Conservation (phyloP, 2,888 invertebrate species). For the Cheilosia scutellata region DNA sequence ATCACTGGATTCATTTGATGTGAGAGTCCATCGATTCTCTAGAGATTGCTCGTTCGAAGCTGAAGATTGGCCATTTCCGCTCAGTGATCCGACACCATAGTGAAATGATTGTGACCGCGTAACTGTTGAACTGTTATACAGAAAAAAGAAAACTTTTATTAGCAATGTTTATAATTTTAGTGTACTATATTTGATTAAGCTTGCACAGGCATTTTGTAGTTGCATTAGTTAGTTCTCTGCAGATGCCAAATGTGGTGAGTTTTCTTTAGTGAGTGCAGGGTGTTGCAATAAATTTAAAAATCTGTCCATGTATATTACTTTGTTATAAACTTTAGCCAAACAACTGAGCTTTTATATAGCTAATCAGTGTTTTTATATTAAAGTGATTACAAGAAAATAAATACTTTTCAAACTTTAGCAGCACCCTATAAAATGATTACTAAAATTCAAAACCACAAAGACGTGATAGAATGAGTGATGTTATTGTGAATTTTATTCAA, state of each 20-base stretch:
- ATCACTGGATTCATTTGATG: constrained; percentile 78
- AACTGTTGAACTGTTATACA: constrained; percentile 84
- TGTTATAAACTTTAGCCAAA: not conserved
- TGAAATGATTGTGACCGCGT: constrained; percentile 87
- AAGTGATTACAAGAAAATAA: not conserved
- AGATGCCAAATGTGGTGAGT: constrained; percentile 36
- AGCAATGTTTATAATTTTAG: not conserved
- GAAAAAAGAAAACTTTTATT: constrained; percentile 33
- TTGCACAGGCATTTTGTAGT: constrained; percentile 62
- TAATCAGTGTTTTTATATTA: not conserved
- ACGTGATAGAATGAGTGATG: constrained; percentile 9
- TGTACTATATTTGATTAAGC: constrained; percentile 24
- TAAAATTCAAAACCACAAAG: constrained; percentile 15
- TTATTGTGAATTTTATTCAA: constrained; percentile 19
- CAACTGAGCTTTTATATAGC: not conserved
- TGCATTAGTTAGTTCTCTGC: constrained; percentile 40
- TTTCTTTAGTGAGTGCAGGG: constrained; percentile 55
- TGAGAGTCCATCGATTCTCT: constrained; percentile 77
- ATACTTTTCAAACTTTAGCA: constrained; percentile 6
- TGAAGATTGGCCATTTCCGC: constrained; percentile 56
- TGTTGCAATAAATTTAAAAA: constrained; percentile 14
- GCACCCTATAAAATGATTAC: constrained; percentile 20
- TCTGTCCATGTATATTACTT: not conserved
- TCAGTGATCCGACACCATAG: constrained; percentile 81
- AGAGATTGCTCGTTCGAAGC: constrained; percentile 62